Percentiles rank a stretch among this genome's conserved stretches.
These are phyloP conservation scores for Phenganax subtilis DNA, from an alignment of 92 coral and sea anemone genomes.

Conservation along the genomic window DNA sequence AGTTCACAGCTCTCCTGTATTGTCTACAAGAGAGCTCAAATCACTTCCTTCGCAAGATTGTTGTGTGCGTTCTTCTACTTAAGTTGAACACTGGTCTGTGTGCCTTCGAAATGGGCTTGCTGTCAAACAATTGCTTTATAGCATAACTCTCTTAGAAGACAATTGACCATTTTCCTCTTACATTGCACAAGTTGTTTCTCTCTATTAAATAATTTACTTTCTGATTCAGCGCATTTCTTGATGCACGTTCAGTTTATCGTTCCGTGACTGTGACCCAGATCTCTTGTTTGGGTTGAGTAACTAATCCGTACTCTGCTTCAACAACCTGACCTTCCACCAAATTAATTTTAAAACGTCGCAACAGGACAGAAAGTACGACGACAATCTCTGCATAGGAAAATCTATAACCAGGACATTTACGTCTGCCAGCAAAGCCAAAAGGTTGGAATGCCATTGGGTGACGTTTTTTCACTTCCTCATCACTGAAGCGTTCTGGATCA, in stretches of 20 bases:
- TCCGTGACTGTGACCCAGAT: conserved; percentile 71
- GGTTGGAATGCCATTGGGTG: conserved; percentile 84
- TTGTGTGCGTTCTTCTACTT: too few species aligned
- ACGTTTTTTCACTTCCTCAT: conserved; percentile 66
- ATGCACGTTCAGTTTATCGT: not conserved
- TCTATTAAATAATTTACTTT: too few species aligned
- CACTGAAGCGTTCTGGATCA: conserved; percentile 92
- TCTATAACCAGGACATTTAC: conserved; percentile 94
- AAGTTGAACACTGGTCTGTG: too few species aligned
- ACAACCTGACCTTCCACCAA: conserved; percentile 81
- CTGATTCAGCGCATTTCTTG: too few species aligned
- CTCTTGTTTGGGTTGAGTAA: conserved; percentile 83
- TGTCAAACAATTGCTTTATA: too few species aligned
- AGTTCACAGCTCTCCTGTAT: too few species aligned
- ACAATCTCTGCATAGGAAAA: conserved; percentile 77
- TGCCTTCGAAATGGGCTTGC: too few species aligned
- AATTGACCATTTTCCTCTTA: too few species aligned
- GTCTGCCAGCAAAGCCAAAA: conserved; percentile 97
- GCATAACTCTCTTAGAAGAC: not conserved
- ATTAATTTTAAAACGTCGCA: conserved; percentile 72
- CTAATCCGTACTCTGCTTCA: conserved; percentile 66
- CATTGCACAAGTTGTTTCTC: too few species aligned
- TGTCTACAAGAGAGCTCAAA: too few species aligned
- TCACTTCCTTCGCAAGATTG: too few species aligned
- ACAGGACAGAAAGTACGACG: conserved; percentile 74